Conservation (phyloP, 1,140 invertebrate genomes). For the Lycorma delicatula region DNA sequence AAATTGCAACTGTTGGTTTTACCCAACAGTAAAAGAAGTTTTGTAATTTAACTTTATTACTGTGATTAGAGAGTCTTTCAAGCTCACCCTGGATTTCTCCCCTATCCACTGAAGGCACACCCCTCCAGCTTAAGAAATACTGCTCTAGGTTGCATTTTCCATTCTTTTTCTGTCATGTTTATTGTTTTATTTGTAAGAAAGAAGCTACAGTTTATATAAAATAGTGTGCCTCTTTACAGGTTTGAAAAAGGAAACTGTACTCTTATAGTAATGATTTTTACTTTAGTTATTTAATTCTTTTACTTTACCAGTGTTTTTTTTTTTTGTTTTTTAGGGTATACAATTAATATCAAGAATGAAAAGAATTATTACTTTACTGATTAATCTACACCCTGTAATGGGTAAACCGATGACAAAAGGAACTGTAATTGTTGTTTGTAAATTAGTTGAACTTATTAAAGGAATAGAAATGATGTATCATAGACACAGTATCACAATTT, state of each 20-base stretch:
- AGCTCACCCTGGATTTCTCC: too few relatives aligned
- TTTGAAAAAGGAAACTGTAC: conserved; percentile 5
- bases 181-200: too few relatives aligned
- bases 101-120: too few relatives aligned
- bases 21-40: too few relatives aligned
- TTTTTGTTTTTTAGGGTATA: conserved; percentile 49
- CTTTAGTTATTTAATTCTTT: background rate
- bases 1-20: too few relatives aligned
- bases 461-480: conserved; percentile 56
- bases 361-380: conserved; percentile 55
- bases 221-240: background rate
- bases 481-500: conserved; percentile 47
- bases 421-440: conserved; percentile 64
- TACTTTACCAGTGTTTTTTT: background rate
- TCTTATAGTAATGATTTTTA: background rate
- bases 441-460: conserved; percentile 74
- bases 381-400: conserved; percentile 70
- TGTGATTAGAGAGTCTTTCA: too few relatives aligned
- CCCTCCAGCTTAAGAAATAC: too few relatives aligned
- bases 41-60: too few relatives aligned
- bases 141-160: too few relatives aligned
- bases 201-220: background rate
- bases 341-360: conserved; percentile 50
- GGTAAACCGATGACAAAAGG: conserved; percentile 70
- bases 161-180: too few relatives aligned